Evolutionary conservation across 2,113 vertebrate genomes (phyloP).

Genomic region (Actinemys pallida): DNA sequence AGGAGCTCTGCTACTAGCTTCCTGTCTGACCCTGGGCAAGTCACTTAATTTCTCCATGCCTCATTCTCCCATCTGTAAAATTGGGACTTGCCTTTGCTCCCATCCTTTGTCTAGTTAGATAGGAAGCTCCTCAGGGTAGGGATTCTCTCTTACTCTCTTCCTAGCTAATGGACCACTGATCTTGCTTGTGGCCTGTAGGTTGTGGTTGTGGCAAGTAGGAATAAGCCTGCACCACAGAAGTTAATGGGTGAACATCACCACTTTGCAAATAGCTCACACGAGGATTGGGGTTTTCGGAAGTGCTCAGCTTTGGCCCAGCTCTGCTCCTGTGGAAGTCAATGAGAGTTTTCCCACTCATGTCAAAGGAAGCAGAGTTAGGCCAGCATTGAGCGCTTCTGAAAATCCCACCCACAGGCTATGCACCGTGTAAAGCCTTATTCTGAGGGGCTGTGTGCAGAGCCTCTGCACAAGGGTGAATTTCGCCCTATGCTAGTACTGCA

Average conservation of each 20-base stretch:
- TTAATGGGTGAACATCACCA: background rate
- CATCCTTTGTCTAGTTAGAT: background rate
- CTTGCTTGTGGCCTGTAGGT: background rate
- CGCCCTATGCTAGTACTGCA: background rate
- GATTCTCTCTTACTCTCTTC: background rate
- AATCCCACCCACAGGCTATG: background rate
- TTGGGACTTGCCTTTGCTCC: background rate
- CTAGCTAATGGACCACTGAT: background rate
- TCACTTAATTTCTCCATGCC: background rate
- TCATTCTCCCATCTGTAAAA: background rate
- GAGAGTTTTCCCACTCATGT: background rate
- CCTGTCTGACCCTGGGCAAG: background rate
- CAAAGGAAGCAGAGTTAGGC: background rate
- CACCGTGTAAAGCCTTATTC: background rate
- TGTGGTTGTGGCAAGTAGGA: background rate
- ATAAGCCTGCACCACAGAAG: rapidly evolving
- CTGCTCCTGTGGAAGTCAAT: background rate
- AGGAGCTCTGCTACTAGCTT: background rate
- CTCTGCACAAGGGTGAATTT: background rate
- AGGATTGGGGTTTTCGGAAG: background rate
- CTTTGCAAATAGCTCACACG: background rate
- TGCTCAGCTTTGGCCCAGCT: background rate
- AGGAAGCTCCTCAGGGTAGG: background rate
- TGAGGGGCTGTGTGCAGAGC: rapidly evolving
- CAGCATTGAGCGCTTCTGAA: background rate